These are phyloP conservation scores for Dreissena polymorpha DNA, from an alignment of 1,140 invertebrate genomes.

Conservation along the genomic window DNA sequence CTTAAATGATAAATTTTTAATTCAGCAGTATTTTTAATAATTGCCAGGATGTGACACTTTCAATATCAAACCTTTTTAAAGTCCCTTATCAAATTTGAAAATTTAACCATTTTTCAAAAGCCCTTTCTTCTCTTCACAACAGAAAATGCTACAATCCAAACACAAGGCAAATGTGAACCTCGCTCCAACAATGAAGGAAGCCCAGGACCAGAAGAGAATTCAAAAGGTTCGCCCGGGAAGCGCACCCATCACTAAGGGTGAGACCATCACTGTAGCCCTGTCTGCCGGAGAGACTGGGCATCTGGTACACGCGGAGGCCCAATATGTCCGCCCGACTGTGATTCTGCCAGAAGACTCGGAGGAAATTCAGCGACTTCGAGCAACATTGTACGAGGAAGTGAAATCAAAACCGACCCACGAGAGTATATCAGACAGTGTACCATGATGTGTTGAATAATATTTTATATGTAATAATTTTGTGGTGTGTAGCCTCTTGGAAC, in stretches of 20 bases:
- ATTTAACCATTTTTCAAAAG: too few relatives aligned
- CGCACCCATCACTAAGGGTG: conserved; percentile 48
- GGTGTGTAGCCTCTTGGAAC: too few relatives aligned
- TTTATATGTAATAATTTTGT: background rate
- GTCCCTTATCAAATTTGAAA: too few relatives aligned
- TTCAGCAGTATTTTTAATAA: too few relatives aligned
- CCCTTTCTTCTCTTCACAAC: background rate
- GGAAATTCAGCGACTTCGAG: conserved; percentile 28
- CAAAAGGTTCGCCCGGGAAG: conserved; percentile 49
- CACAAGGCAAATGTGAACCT: conserved; percentile 47
- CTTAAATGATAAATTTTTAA: too few relatives aligned
- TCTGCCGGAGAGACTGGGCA: conserved; percentile 51
- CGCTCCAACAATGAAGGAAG: conserved; percentile 36
- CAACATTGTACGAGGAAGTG: conserved; percentile 30
- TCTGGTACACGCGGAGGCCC: conserved; percentile 13
- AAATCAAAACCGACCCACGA: conserved; percentile 38
- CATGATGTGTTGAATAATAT: background rate
- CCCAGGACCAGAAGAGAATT: conserved; percentile 31
- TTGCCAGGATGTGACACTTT: too few relatives aligned
- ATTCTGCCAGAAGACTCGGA: conserved; percentile 46
- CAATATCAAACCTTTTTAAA: too few relatives aligned
- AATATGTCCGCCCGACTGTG: conserved; percentile 25
- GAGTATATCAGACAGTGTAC: conserved; percentile 24
- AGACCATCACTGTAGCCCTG: conserved; percentile 25
- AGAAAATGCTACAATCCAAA: conserved; percentile 50